These are phyloP conservation scores for Aphelinus certus DNA, from an alignment of 1,140 invertebrate genomes.

Conservation along the genomic window DNA sequence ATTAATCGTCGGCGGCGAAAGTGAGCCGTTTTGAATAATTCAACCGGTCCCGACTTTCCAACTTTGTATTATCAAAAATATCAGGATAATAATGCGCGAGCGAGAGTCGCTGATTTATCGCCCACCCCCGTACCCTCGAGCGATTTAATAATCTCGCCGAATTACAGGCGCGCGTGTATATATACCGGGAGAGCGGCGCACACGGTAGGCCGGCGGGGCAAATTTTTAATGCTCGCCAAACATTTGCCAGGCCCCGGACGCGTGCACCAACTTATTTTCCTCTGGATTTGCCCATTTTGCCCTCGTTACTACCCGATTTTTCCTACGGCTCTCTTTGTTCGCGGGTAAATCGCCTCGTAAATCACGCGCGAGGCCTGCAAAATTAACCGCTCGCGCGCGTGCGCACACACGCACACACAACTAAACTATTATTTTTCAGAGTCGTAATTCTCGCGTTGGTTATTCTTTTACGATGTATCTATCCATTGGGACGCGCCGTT, in stretches of 20 bases:
- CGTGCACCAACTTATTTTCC: background rate
- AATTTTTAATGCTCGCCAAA: constrained; percentile 29
- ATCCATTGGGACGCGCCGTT: too few species aligned
- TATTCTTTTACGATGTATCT: too few species aligned
- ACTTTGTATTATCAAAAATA: constrained; percentile 30
- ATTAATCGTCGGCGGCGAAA: constrained; percentile 3
- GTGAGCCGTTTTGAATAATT: constrained; percentile 22
- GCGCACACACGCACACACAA: too few species aligned
- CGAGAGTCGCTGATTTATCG: constrained; percentile 7
- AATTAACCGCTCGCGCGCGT: too few species aligned
- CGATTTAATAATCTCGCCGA: constrained; percentile 24
- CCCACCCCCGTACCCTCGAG: background rate
- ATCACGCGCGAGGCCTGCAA: too few species aligned
- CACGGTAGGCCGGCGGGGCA: background rate
- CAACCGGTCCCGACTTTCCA: constrained; percentile 1
- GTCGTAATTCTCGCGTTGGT: too few species aligned
- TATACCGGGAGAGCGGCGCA: too few species aligned
- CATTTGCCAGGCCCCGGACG: background rate
- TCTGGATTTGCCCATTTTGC: background rate
- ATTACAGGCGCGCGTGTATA: background rate
- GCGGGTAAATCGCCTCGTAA: too few species aligned
- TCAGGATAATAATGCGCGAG: constrained; percentile 9
- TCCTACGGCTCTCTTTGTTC: too few species aligned
- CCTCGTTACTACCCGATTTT: background rate
- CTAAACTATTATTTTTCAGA: too few species aligned